phyloP scores from a whole-genome alignment of 2,113 vertebrate genomes.

The Tursiops truncatus region DNA sequence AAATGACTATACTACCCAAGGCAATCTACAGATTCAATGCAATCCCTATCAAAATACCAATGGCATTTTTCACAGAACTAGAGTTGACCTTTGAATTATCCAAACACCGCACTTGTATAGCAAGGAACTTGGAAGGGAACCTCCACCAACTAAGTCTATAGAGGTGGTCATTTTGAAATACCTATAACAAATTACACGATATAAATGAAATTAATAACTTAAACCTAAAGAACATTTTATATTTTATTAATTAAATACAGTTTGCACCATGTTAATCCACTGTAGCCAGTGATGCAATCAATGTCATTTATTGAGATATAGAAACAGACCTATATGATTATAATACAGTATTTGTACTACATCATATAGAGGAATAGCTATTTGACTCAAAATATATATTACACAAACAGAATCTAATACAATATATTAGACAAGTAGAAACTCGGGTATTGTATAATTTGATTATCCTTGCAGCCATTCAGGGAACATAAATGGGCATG shows the following conservation, averaged over 20 bases:
- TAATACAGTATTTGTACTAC: accelerated
- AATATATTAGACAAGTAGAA: background rate
- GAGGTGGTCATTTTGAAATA: background rate
- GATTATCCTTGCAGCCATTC: background rate
- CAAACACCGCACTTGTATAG: background rate
- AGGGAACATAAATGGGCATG: background rate
- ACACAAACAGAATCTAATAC: background rate
- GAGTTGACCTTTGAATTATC: background rate
- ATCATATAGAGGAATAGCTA: background rate
- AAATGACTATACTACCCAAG: no score
- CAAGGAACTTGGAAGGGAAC: background rate
- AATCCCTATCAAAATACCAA: background rate
- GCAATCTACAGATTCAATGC: no score
- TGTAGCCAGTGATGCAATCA: background rate
- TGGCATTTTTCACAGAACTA: background rate
- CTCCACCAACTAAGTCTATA: background rate
- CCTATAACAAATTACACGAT: background rate
- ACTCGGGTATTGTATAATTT: background rate
- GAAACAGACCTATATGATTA: background rate
- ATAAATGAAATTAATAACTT: background rate
- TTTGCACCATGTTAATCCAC: background rate
- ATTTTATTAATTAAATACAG: background rate
- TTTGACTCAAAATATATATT: background rate
- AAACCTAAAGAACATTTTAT: background rate
- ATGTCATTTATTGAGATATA: background rate